Evolutionary conservation across 2,113 vertebrate genomes (phyloP), one percentile per base, ranked within the genome.

Genomic region (Lophochroa leadbeateri): DNA sequence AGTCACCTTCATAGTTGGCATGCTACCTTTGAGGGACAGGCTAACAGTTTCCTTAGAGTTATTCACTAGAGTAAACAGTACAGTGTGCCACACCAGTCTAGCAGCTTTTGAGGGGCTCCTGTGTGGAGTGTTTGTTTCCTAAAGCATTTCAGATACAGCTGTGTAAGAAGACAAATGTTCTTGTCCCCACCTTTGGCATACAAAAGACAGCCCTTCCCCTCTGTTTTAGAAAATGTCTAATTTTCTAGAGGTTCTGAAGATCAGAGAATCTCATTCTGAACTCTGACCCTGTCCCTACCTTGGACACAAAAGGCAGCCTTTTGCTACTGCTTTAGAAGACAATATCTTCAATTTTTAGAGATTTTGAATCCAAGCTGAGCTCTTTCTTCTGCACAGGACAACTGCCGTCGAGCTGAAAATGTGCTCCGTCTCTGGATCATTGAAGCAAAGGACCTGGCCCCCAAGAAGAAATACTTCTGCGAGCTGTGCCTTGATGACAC

Each of bases 401-500:
- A 99, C 90, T 99, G 98, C 83, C 98, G 98, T 21, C 98, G 99
- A 69, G 98, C 98, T 28, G 99, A 99, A 95, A 98, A 99, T 93
- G 96, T 99, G 69, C 98, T 99, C 61, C 98, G 99, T 3, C 98
- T 99, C 87, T 99, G 99, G 99, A 99, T 99, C 96, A 99, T 99
- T 33, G 99, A 99, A 96, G 99, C 99, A 96, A 99, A 99, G 98
- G 99, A 99, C 86, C 97, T 99, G 86, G 98, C 99, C 41, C 98
- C 99, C 12, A 99, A 99, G 96, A 99, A 99, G 98, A 99, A 98
- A 72, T 99, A 99, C 53, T 99, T 99, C 97, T 99, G 99, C 83
- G 99, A 99, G 98, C 98, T 99, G 95, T 99, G 99, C 92, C 98
- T 99, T 97, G 99, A 99, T 72, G 99, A 99, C 94, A 98, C 98